phyloP scores from a whole-genome alignment of 2,113 vertebrate species.

The Pluvialis apricaria region DNA sequence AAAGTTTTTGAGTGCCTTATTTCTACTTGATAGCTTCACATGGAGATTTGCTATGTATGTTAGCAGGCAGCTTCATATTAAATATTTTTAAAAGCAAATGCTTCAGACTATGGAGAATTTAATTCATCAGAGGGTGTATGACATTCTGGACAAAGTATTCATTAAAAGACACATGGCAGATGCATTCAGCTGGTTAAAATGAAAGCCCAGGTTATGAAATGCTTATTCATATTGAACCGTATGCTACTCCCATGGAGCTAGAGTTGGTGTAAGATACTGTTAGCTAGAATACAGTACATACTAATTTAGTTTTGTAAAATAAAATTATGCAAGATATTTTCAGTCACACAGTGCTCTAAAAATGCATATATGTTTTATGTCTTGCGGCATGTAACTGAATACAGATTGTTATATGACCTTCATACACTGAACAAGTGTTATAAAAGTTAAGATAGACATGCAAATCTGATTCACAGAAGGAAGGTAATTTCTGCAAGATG shows the following conservation, averaged over 20 bases:
- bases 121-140: conserved; percentile 8
- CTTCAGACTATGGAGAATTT: neutral
- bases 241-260: neutral
- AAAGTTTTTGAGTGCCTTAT: neutral
- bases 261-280: neutral
- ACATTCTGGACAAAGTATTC: conserved; percentile 43
- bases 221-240: neutral
- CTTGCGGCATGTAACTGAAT: neutral
- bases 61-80: neutral
- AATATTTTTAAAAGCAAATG: neutral
- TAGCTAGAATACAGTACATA: neutral
- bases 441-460: neutral
- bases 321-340: neutral
- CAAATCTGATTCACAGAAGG: neutral
- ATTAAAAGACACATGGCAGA: conserved; percentile 9
- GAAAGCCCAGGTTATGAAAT: neutral
- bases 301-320: neutral
- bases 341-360: neutral
- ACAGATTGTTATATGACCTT: neutral
- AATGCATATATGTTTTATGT: neutral
- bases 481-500: neutral
- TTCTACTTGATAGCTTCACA: neutral
- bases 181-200: neutral
- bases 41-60: neutral
- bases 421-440: neutral